Evolutionary conservation across 2,888 invertebrate genomes (phyloP).

Genomic region (Myopa testacea): DNA sequence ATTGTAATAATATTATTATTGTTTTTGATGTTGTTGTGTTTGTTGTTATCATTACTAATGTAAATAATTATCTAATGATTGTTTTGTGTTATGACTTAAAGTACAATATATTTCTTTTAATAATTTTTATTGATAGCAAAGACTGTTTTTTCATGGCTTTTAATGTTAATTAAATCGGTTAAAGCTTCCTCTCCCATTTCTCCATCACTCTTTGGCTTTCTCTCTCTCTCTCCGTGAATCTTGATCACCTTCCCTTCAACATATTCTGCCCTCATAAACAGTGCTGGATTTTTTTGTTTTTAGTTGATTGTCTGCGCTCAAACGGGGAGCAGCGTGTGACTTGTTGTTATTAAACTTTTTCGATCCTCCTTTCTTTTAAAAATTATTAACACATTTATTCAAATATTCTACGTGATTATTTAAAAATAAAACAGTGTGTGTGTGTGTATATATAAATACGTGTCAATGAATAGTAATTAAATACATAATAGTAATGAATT

Average conservation of each 20-base stretch:
- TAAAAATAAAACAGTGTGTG: no score
- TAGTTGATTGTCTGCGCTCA: conserved; percentile 12
- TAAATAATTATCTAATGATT: no score
- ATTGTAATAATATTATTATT: no score
- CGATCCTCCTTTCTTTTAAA: not conserved
- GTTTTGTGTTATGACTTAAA: no score
- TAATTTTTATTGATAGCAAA: not conserved
- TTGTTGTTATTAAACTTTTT: not conserved
- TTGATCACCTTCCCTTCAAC: not conserved
- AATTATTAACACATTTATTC: not conserved
- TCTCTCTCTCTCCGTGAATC: not conserved
- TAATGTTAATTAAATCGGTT: not conserved
- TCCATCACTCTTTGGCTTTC: not conserved
- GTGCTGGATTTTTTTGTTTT: not conserved
- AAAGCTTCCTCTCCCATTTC: not conserved
- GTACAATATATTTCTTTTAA: not conserved
- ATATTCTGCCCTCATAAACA: not conserved
- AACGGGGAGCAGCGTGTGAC: not conserved
- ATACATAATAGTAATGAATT: no score
- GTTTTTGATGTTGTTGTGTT: no score
- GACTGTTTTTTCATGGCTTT: no score
- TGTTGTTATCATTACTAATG: no score
- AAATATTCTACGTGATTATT: no score
- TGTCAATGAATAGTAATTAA: no score
- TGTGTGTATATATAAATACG: no score